Evolutionary conservation across 2,888 invertebrate species (phyloP).

Genomic region (Scelioninae gen. 1): DNA sequence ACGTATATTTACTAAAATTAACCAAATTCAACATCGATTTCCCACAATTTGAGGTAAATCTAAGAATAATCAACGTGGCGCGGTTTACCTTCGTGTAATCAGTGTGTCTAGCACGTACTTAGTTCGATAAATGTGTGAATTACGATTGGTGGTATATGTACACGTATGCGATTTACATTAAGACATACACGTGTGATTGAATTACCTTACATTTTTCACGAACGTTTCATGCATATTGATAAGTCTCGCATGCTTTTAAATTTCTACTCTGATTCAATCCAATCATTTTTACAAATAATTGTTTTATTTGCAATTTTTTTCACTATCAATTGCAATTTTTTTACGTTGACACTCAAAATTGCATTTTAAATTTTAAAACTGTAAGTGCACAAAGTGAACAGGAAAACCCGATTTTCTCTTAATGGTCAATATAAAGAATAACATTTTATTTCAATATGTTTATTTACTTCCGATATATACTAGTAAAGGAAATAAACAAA

Average conservation of each 20-base stretch:
- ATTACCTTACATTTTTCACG: conserved; percentile 27
- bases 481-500: no score
- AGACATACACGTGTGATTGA: conserved; percentile 8
- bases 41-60: conserved; percentile 21
- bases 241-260: neutral
- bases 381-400: no score
- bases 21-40: conserved; percentile 20
- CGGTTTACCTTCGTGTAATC: conserved; percentile 28
- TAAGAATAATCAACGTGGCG: conserved; percentile 34
- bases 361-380: no score
- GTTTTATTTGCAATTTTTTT: no score
- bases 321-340: no score
- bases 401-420: no score
- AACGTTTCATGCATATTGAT: conserved; percentile 11
- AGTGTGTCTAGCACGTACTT: conserved; percentile 30
- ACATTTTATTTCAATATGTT: no score
- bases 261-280: neutral
- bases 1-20: conserved; percentile 12
- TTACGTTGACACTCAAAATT: no score
- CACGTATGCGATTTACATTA: conserved; percentile 15
- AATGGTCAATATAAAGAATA: no score
- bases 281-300: neutral
- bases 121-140: conserved; percentile 28
- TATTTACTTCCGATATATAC: no score
- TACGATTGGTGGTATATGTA: conserved; percentile 2